phyloP scores from a whole-genome alignment of 2,797 vertebrate species.

The Anisognathus igniventris region DNA sequence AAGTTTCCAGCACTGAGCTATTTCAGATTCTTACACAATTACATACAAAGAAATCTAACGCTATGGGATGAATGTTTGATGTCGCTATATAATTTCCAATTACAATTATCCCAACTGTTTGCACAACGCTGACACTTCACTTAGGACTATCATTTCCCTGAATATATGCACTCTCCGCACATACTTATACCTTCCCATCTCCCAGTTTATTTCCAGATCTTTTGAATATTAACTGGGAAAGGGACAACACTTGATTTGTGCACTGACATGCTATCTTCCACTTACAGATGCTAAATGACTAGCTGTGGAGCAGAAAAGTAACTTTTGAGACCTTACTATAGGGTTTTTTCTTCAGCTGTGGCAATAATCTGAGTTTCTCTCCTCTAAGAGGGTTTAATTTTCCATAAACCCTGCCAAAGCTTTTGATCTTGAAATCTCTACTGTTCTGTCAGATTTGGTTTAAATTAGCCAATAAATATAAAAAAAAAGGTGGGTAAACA shows the following conservation, averaged over 20 bases:
- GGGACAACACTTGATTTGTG: neutral
- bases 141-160: neutral
- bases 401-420: neutral
- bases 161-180: neutral
- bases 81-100: neutral
- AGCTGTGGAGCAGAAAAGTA: neutral
- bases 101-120: neutral
- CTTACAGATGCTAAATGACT: neutral
- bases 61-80: neutral
- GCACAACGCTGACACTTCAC: neutral
- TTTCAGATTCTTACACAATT: neutral
- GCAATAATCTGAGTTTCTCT: neutral
- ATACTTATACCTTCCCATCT: neutral
- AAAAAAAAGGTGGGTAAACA: neutral
- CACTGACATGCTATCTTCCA: neutral
- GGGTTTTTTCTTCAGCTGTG: neutral
- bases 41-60: neutral
- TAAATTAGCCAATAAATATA: neutral
- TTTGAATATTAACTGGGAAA: neutral
- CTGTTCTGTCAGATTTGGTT: neutral
- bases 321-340: neutral
- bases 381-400: neutral
- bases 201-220: neutral
- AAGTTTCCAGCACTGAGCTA: neutral
- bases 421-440: neutral